Evolutionary conservation across 2,888 invertebrate genomes (phyloP).

Genomic region (Dendrolimus houi): DNA sequence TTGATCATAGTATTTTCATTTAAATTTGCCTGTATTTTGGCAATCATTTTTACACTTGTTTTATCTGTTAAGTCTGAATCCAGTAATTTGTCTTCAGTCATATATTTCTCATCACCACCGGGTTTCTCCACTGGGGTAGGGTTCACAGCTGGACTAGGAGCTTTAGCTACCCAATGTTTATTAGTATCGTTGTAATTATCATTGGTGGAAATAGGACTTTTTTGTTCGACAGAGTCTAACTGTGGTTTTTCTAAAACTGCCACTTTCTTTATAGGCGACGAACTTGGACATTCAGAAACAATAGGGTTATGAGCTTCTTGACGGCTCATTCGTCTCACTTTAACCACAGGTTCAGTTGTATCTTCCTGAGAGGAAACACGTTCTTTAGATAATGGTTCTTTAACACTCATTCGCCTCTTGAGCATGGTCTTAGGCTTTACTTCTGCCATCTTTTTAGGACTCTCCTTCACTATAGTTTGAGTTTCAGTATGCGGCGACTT

Average conservation of each 20-base stretch:
- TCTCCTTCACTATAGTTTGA: conserved; percentile 23
- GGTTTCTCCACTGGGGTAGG: conserved; percentile 62
- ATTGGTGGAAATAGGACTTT: conserved; percentile 29
- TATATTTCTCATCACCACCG: conserved; percentile 61
- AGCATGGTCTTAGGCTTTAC: conserved; percentile 31
- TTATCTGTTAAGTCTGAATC: conserved; percentile 61
- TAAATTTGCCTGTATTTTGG: conserved; percentile 65
- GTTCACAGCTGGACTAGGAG: conserved; percentile 45
- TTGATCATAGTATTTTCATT: conserved; percentile 71
- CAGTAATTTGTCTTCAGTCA: conserved; percentile 62
- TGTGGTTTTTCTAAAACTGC: conserved; percentile 20
- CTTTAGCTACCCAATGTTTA: conserved; percentile 59
- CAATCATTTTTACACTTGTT: conserved; percentile 64
- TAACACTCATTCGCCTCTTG: conserved; percentile 28
- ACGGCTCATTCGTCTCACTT: conserved; percentile 19
- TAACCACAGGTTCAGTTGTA: conserved; percentile 24
- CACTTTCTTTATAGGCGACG: conserved; percentile 36
- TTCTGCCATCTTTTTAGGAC: conserved; percentile 42
- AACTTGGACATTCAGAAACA: conserved; percentile 15
- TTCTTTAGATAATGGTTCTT: conserved; percentile 23
- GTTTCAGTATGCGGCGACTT: conserved; percentile 15
- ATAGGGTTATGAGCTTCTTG: conserved; percentile 15
- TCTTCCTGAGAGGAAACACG: conserved; percentile 18
- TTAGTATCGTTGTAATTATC: conserved; percentile 44
- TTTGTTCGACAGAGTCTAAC: conserved; percentile 30